A percentile compares a stretch with the other conserved stretches of the same genome.
phyloP scores from a whole-genome alignment of 1,140 invertebrate species.

The Trachelipus rathkii region DNA sequence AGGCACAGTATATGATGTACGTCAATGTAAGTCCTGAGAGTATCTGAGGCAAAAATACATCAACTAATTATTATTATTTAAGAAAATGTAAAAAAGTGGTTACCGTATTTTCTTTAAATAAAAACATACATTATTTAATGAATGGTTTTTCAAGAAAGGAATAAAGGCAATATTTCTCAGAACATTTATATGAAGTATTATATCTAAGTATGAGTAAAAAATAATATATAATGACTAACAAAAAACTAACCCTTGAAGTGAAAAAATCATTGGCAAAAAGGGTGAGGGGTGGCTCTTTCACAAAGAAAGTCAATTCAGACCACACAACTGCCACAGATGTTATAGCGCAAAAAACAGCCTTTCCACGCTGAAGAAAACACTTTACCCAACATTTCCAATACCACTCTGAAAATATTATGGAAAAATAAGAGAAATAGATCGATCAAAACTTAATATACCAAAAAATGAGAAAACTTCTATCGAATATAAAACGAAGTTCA shows the following conservation, averaged over 20 bases:
- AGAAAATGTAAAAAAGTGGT: no score
- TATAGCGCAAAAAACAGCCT: slow-evolving; percentile 68
- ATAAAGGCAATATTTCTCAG: no score
- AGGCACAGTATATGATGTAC: slow-evolving; percentile 95
- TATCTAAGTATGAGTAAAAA: no score
- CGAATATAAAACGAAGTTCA: slow-evolving; percentile 19
- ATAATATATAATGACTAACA: no score
- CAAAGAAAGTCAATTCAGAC: slow-evolving; percentile 98
- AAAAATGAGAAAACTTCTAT: no score
- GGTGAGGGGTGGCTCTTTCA: slow-evolving; percentile 80
- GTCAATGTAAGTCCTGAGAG: slow-evolving; percentile 84
- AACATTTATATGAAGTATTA: no score
- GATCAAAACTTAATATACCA: no score
- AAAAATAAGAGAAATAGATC: no score
- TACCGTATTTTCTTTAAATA: no score
- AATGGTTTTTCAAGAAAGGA: no score
- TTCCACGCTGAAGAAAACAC: slow-evolving; percentile 66
- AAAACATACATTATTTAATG: no score
- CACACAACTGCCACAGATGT: slow-evolving; percentile 90
- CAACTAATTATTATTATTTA: slow-evolving; percentile 1
- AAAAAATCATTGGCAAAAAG: slow-evolving; percentile 94
- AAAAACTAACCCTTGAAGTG: slow-evolving; percentile 83
- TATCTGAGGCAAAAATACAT: slow-evolving; percentile 59
- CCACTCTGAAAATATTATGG: slow-evolving; percentile 77
- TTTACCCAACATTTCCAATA: slow-evolving; percentile 86